Percentiles rank a stretch among this genome's conserved stretches.
Evolutionary conservation across 1,140 invertebrate species (phyloP).

Genomic region (Musca domestica): DNA sequence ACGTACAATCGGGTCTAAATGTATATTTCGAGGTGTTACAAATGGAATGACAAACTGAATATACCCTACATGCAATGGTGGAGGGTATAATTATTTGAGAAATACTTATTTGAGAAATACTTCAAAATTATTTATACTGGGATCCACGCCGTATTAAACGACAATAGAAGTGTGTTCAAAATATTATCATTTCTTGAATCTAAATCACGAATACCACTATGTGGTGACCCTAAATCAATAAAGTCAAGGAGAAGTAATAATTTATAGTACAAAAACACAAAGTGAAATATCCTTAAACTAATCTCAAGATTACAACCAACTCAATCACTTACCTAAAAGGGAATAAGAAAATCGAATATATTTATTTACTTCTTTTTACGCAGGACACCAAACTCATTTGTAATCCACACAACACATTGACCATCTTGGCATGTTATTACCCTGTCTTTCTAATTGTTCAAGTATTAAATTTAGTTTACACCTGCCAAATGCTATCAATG

Average conservation of each 20-base stretch:
- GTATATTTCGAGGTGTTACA: too few relatives aligned
- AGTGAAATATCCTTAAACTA: neutral
- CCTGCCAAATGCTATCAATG: constrained; percentile 2
- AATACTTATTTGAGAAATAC: neutral
- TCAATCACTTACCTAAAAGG: neutral
- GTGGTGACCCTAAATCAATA: neutral
- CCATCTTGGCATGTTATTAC: neutral
- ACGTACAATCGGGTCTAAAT: too few relatives aligned
- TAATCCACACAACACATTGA: neutral
- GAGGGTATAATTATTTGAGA: constrained; percentile 5
- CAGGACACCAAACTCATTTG: constrained; percentile 1
- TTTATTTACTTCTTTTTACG: too few relatives aligned
- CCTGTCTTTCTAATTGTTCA: constrained; percentile 6
- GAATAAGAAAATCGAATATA: neutral
- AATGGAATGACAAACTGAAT: too few relatives aligned
- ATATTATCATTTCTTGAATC: neutral
- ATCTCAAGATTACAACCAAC: neutral
- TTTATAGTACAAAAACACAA: neutral
- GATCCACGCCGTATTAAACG: neutral
- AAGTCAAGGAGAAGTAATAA: neutral
- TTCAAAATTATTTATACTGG: neutral
- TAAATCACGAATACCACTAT: neutral
- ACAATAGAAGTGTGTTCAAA: neutral
- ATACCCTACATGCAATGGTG: too few relatives aligned
- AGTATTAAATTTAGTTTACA: constrained; percentile 13